These are phyloP conservation scores for Euschistus heros DNA, from an alignment of 1,140 invertebrate species.

Conservation along the genomic window DNA sequence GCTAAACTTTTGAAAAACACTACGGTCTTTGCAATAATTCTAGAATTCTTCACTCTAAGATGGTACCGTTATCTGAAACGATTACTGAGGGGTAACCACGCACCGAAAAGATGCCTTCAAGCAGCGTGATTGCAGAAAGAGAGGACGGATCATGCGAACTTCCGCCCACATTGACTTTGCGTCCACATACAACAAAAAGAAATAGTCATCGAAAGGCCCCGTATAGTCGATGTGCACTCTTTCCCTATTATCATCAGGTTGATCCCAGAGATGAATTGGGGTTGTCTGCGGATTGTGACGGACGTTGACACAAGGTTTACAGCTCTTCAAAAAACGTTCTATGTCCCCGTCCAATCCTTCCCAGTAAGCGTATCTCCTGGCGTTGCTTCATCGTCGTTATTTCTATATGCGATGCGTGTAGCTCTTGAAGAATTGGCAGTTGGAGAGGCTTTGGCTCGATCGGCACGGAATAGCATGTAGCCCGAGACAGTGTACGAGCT, in stretches of 20 bases:
- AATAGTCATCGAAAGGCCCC: slow-evolving; percentile 31
- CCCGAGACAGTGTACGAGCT: background rate
- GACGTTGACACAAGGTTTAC: no score
- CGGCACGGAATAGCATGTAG: background rate
- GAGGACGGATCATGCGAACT: background rate
- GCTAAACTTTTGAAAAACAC: slow-evolving; percentile 32
- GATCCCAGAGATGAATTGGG: slow-evolving; percentile 33
- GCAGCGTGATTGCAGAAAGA: no score
- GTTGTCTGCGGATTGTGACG: no score
- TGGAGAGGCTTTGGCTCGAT: slow-evolving; percentile 15
- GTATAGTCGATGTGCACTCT: slow-evolving; percentile 33
- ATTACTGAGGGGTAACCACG: slow-evolving; percentile 17
- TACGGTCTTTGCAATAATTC: slow-evolving; percentile 6
- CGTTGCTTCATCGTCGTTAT: slow-evolving; percentile 27
- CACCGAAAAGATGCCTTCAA: no score
- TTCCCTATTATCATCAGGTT: slow-evolving; percentile 30
- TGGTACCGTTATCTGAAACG: background rate
- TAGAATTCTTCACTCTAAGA: background rate
- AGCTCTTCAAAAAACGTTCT: no score
- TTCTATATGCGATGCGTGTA: no score
- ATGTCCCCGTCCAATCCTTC: no score
- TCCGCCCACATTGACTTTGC: slow-evolving; percentile 33
- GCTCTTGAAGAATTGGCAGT: background rate
- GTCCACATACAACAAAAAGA: slow-evolving; percentile 38
- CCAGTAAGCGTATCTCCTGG: no score